These are phyloP conservation scores for Drosophila arawakana DNA, from an alignment of 1,140 invertebrate species.

Conservation along the genomic window DNA sequence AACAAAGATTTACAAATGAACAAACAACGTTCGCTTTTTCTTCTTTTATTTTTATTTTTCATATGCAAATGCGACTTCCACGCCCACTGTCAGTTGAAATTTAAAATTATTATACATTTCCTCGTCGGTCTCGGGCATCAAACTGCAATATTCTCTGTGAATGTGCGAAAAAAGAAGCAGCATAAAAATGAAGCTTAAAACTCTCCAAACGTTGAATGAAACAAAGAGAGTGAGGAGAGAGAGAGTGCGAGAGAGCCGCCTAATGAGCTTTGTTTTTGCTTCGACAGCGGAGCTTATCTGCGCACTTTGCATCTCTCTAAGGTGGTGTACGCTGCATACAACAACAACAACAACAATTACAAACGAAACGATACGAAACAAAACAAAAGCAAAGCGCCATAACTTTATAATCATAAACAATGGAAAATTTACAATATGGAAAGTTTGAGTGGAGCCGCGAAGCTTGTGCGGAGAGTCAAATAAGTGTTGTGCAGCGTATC, in stretches of 20 bases:
- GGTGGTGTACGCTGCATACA: conserved; percentile 29
- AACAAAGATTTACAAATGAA: conserved; percentile 72
- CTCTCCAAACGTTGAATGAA: neutral
- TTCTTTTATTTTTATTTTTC: conserved; percentile 37
- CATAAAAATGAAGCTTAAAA: conserved; percentile 5
- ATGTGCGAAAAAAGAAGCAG: neutral
- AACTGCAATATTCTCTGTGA: conserved; percentile 34
- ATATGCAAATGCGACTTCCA: conserved; percentile 64
- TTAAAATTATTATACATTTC: conserved; percentile 59
- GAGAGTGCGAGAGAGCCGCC: conserved; percentile 3
- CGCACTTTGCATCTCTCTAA: conserved; percentile 43
- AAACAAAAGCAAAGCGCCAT: conserved; percentile 45
- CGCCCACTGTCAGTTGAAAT: conserved; percentile 67
- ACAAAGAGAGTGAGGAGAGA: neutral
- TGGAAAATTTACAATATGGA: conserved; percentile 78
- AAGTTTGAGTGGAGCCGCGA: conserved; percentile 45
- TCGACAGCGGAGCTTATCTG: conserved; percentile 36
- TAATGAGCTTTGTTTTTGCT: conserved; percentile 38
- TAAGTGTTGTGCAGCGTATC: conserved; percentile 35
- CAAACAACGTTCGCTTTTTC: conserved; percentile 47
- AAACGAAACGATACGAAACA: conserved; percentile 4
- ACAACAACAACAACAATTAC: conserved; percentile 26
- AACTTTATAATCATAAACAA: conserved; percentile 72
- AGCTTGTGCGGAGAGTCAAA: conserved; percentile 18
- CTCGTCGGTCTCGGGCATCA: conserved; percentile 29